phyloP scores from a whole-genome alignment of 2,888 invertebrate species.

The Tenodera sinensis region DNA sequence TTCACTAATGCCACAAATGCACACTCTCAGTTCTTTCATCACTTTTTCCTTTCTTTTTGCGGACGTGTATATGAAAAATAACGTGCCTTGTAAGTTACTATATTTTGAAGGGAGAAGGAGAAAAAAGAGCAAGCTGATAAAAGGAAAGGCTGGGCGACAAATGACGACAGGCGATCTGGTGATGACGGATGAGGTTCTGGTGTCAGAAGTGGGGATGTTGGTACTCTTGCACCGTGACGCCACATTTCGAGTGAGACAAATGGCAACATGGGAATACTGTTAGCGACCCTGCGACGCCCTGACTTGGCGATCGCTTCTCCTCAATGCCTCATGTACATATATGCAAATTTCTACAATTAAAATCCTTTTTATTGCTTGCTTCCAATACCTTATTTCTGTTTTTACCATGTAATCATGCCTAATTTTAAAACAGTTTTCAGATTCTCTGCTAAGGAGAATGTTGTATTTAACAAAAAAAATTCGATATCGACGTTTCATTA shows the following conservation, averaged over 20 bases:
- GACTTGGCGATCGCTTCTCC: background rate
- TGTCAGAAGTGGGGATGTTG: background rate
- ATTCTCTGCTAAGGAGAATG: too few species aligned
- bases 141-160: background rate
- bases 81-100: background rate
- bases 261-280: conserved; percentile 12
- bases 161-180: conserved; percentile 3
- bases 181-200: conserved; percentile 4
- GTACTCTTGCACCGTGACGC: background rate
- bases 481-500: too few species aligned
- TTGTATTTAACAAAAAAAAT: too few species aligned
- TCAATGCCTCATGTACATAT: background rate
- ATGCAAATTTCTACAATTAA: too few species aligned
- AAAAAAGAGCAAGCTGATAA: background rate
- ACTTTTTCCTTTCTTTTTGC: background rate
- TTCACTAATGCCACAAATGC: background rate
- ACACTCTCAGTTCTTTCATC: background rate
- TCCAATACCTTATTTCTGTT: too few species aligned
- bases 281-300: background rate
- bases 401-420: too few species aligned
- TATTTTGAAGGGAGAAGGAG: background rate
- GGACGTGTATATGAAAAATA: background rate
- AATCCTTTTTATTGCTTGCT: too few species aligned
- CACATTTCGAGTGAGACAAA: background rate
- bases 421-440: background rate